Evolutionary conservation across 2,888 invertebrate species (phyloP), one percentile per base, ranked within the genome.

Genomic region (Argynnis bischoffii): DNA sequence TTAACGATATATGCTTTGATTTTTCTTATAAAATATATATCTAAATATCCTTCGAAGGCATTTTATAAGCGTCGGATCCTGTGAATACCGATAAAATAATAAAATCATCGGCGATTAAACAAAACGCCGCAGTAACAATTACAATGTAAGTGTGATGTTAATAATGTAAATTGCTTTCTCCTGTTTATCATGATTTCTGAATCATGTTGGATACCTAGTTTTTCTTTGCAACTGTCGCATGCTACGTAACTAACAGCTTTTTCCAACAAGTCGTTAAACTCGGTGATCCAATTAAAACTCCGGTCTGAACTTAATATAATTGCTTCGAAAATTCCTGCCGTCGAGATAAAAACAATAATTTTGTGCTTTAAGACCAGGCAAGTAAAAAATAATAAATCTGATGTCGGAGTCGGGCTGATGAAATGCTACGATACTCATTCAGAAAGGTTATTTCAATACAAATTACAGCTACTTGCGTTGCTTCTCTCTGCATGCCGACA

Each of bases 291-390:
- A 90, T 92, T 92, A 91, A 91, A 90, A 84, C 81, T 78, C 83
- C 82, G 77, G 84, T 86, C 85, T 82, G 87, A 88, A 87, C 88
- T 89, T 88, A 89, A 89, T 80, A 82, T 91, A 92, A 92, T 92
- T 92, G 88, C 90, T 85, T 88, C 85, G 84, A 89, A 89, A 91
- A 92, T 92, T 87, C 91, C 91, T 80, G 80, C 77, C 80, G 87
- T 82, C 82, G 85, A 87, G 88, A 90, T 88, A 92, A 92, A 92
- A 91, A 92, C 92, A 92, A 92, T 92, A 90, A 92, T 92, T 92
- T 86, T 81, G 88, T 87, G 84, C 88, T 89, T 90, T 87, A 89
- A 90, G 86, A 86, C 86, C 80, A 80, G 78, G 83, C 79, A 78
- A 79, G 88, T 85, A 90, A 91, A 90, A 91, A 91, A 92, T 90